Evolutionary conservation across 1,140 invertebrate species (phyloP).

Genomic region (Paramacrobiotus metropolitanus): DNA sequence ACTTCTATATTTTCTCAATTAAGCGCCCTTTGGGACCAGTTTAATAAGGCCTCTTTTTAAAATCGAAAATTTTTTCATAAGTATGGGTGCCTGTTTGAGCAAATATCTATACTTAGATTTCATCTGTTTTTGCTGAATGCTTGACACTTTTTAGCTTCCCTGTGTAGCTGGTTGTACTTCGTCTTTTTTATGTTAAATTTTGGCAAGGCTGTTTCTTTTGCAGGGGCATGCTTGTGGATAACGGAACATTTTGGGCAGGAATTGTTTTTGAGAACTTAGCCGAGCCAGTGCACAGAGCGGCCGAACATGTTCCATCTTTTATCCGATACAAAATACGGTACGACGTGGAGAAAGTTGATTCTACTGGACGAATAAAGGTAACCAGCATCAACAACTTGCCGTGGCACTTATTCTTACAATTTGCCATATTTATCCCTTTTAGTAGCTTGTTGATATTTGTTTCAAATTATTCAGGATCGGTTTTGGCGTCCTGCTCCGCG

Average conservation of each 20-base stretch:
- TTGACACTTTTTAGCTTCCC: too few relatives aligned
- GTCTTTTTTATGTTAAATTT: conserved; percentile 3
- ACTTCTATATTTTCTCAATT: background rate
- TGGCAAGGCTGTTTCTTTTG: background rate
- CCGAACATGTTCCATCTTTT: conserved; percentile 22
- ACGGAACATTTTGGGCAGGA: conserved; percentile 25
- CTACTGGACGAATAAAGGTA: conserved; percentile 26
- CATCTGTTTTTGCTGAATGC: too few relatives aligned
- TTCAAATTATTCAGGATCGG: too few relatives aligned
- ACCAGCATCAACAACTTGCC: too few relatives aligned
- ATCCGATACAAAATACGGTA: conserved; percentile 34
- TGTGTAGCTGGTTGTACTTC: too few relatives aligned
- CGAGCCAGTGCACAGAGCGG: conserved; percentile 13
- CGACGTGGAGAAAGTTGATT: conserved; percentile 31
- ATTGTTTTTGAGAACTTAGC: conserved; percentile 23
- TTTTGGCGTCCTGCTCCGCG: conserved; percentile 24
- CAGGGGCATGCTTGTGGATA: conserved; percentile 16
- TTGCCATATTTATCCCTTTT: too few relatives aligned
- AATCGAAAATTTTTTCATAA: too few relatives aligned
- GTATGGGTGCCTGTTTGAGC: too few relatives aligned
- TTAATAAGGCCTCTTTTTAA: background rate
- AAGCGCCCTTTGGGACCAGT: background rate
- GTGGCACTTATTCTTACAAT: too few relatives aligned
- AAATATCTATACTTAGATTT: too few relatives aligned
- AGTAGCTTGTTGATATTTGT: too few relatives aligned